phyloP scores from a whole-genome alignment of 2,888 invertebrate genomes.

The Calameuta filiformis region DNA sequence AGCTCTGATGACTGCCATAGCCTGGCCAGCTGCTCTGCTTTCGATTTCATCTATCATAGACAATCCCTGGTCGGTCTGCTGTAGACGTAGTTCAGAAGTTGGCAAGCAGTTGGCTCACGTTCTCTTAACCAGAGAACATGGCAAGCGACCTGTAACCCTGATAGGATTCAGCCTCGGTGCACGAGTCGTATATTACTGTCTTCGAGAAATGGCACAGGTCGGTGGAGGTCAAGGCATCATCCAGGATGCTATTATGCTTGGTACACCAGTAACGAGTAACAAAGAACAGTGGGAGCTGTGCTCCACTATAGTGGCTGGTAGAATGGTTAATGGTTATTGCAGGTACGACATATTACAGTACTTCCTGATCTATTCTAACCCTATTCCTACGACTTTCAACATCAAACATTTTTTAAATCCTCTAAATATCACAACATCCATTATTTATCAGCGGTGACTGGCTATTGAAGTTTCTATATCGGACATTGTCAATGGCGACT shows the following conservation, averaged over 20 bases:
- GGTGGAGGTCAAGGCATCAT: constrained; percentile 71
- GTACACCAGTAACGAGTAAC: constrained; percentile 73
- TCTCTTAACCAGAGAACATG: constrained; percentile 72
- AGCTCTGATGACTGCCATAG: constrained; percentile 74
- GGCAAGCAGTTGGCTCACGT: constrained; percentile 75
- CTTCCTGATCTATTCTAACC: not conserved
- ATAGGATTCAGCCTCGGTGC: constrained; percentile 77
- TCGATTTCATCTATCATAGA: constrained; percentile 71
- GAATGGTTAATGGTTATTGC: constrained; percentile 75
- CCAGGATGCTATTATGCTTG: constrained; percentile 74
- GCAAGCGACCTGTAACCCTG: constrained; percentile 74
- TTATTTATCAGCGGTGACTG: constrained; percentile 69
- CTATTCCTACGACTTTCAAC: not conserved
- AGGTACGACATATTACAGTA: constrained; percentile 53
- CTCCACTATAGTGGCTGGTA: constrained; percentile 71
- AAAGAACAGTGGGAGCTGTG: constrained; percentile 70
- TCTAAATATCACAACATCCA: not conserved
- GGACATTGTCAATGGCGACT: constrained; percentile 72
- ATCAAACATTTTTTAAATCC: constrained; percentile 3
- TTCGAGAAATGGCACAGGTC: constrained; percentile 68
- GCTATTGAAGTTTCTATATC: constrained; percentile 74
- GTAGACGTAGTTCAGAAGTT: constrained; percentile 70
- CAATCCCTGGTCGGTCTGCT: constrained; percentile 77
- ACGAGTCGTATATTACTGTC: constrained; percentile 74
- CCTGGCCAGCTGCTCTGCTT: constrained; percentile 74